These are phyloP conservation scores for Papilio polytes DNA, from an alignment of 1,140 invertebrate species.

Conservation along the genomic window DNA sequence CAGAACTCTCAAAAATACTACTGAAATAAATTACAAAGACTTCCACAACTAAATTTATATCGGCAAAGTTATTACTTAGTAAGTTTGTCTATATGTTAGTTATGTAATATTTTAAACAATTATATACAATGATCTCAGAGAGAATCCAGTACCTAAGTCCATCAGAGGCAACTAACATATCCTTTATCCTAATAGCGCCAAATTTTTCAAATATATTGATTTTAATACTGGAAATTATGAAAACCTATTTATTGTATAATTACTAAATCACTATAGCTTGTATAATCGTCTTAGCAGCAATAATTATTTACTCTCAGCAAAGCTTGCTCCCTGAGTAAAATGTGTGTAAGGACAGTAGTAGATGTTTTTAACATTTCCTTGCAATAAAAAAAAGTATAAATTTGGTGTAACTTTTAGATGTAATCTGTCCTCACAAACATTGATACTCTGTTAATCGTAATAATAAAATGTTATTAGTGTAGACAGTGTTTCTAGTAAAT, in stretches of 20 bases:
- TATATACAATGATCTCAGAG: constrained; percentile 30
- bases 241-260: constrained; percentile 29
- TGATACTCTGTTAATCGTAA: constrained; percentile 51
- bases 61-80: not conserved
- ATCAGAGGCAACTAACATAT: constrained; percentile 24
- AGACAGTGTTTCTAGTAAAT: constrained; percentile 68
- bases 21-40: no score
- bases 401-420: constrained; percentile 38
- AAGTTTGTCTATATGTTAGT: not conserved
- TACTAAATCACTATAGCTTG: constrained; percentile 32
- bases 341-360: constrained; percentile 53
- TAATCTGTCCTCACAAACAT: constrained; percentile 53
- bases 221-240: not conserved
- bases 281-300: constrained; percentile 45
- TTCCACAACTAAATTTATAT: no score
- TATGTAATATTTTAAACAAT: not conserved
- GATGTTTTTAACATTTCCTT: constrained; percentile 13
- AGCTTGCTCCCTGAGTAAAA: constrained; percentile 54
- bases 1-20: no score
- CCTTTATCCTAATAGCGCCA: constrained; percentile 20
- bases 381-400: not conserved
- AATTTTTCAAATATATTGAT: constrained; percentile 26
- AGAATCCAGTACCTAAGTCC: constrained; percentile 34
- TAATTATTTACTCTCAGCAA: constrained; percentile 54
- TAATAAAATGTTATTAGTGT: constrained; percentile 51